Conservation (phyloP, 2,888 invertebrate genomes). For the Melinaea marsaeus region DNA sequence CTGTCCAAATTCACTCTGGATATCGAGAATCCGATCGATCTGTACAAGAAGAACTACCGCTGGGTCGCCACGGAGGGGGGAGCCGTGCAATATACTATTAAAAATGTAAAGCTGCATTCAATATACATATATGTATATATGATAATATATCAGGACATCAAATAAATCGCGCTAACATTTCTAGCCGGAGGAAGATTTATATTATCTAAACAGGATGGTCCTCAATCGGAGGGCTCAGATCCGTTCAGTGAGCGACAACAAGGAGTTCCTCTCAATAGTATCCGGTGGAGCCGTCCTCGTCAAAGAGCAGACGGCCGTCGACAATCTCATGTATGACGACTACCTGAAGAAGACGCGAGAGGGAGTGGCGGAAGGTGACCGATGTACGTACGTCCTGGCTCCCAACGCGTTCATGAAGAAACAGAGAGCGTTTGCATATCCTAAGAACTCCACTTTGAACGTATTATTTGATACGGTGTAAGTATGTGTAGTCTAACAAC, state of each 20-base stretch:
- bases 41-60: constrained; percentile 79
- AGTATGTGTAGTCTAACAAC: constrained; percentile 42
- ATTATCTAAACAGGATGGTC: constrained; percentile 65
- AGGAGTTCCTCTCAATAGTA: constrained; percentile 53
- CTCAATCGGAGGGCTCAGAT: constrained; percentile 60
- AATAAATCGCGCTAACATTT: neutral
- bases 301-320: constrained; percentile 83
- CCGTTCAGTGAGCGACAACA: constrained; percentile 44
- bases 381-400: constrained; percentile 88
- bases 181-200: constrained; percentile 62
- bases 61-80: constrained; percentile 86
- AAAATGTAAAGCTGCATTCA: constrained; percentile 65
- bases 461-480: constrained; percentile 84
- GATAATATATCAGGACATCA: neutral
- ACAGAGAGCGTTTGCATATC: constrained; percentile 85
- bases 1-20: constrained; percentile 90
- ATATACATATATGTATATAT: neutral
- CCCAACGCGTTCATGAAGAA: constrained; percentile 81
- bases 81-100: constrained; percentile 81
- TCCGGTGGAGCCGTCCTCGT: constrained; percentile 68
- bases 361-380: constrained; percentile 76
- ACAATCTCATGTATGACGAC: constrained; percentile 83
- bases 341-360: constrained; percentile 80
- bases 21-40: constrained; percentile 83
- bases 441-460: constrained; percentile 78